phyloP scores from a whole-genome alignment of 2,888 invertebrate genomes.

The Dicranocentrus wangi region DNA sequence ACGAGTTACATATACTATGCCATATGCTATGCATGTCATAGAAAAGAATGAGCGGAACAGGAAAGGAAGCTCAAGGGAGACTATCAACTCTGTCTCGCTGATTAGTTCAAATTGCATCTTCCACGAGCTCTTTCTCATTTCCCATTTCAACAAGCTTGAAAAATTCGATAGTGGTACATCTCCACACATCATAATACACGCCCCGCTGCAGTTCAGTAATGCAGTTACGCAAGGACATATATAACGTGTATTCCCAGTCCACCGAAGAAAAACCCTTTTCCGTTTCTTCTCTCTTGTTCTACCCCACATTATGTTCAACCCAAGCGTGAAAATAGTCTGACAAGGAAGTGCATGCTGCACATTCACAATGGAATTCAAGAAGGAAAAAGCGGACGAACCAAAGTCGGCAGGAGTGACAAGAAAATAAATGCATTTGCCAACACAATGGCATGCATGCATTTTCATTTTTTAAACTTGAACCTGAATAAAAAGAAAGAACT shows the following conservation, averaged over 20 bases:
- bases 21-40: neutral
- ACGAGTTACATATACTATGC: neutral
- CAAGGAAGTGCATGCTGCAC: conserved; percentile 29
- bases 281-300: conserved; percentile 31
- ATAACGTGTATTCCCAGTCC: neutral
- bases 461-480: neutral
- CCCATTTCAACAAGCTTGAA: conserved; percentile 13
- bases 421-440: conserved; percentile 21
- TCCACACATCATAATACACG: too few species aligned
- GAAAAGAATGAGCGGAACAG: neutral
- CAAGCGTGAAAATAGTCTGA: conserved; percentile 38
- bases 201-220: too few species aligned
- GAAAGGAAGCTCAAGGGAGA: conserved; percentile 19
- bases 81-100: conserved; percentile 56
- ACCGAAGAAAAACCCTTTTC: conserved; percentile 32
- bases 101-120: conserved; percentile 56
- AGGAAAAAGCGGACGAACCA: conserved; percentile 1
- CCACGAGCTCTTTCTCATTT: conserved; percentile 39
- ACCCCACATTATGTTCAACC: conserved; percentile 30
- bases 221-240: too few species aligned
- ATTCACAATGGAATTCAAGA: neutral
- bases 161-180: neutral
- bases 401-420: conserved; percentile 4
- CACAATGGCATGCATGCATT: conserved; percentile 8
- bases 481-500: conserved; percentile 2